Conservation (phyloP, 2,113 vertebrate genomes). For the Halcyon malimbica region DNA sequence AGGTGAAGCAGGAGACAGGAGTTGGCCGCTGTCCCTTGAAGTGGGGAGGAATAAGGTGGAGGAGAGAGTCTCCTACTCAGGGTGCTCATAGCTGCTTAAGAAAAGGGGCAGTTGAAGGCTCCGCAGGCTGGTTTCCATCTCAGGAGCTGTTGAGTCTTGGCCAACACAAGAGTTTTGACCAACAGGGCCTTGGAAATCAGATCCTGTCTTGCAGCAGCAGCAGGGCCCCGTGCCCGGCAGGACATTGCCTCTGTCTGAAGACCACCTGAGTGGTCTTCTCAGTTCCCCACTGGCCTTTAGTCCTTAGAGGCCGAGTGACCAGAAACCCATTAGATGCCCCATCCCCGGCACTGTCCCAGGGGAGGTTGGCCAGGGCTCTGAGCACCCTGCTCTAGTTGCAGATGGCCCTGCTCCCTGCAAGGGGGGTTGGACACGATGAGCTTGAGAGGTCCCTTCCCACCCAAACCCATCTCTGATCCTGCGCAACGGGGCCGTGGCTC, state of each 20-base stretch:
- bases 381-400: not conserved
- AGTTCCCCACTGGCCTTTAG: not conserved
- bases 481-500: not conserved
- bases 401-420: not conserved
- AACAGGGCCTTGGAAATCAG: not conserved
- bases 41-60: not conserved
- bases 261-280: not conserved
- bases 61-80: not conserved
- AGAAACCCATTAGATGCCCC: not conserved
- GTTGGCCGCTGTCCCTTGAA: not conserved
- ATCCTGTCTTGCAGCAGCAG: not conserved
- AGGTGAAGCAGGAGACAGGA: not conserved
- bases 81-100: not conserved
- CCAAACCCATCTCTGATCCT: too few relatives aligned
- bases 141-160: not conserved
- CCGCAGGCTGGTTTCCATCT: not conserved
- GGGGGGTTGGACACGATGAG: too few relatives aligned
- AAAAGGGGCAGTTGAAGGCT: not conserved
- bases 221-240: not conserved
- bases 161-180: not conserved
- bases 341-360: too few relatives aligned
- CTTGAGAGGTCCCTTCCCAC: too few relatives aligned
- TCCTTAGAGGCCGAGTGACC: accelerated
- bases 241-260: too few relatives aligned
- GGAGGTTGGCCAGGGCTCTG: not conserved